Evolutionary conservation across 2,888 invertebrate genomes (phyloP), one percentile per base, ranked within the genome.

Genomic region (Suillia variegata): DNA sequence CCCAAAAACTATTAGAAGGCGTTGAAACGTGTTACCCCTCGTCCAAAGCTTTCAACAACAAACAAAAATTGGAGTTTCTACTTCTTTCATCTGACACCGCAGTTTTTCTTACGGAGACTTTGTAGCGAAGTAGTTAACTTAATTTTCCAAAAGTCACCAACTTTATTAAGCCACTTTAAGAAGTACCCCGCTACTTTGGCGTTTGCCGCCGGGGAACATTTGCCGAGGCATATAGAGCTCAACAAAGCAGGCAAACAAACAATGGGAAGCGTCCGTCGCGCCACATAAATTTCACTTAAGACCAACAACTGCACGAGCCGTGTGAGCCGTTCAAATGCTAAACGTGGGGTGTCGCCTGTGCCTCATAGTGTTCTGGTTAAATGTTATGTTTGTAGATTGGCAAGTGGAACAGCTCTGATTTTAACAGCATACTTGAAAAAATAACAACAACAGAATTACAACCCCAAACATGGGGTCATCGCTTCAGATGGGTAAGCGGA

Each of bases 1-100:
- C n/a, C n/a, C n/a, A n/a, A n/a, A n/a, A 69, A 72, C 72, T 74
- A 73, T 77, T 73, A 67, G 66, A 69, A 74, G 78, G 79, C 77
- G 78, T 78, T 76, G 78, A 78, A 77, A 78, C 78, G 75, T 75
- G 70, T 77, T 75, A 75, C 77, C 78, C 78, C 70, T 67, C 63
- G 49, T 8, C 5, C 45, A 69, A 71, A 72, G 71, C 70, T 76
- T 76, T 73, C 74, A 76, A 75, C 67, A 68, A 73, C 76, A 76
- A 76, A n/a, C n/a, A n/a, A 74, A 74, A 70, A 66, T 68, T 69
- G 57, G 56, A 67, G 68, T 70, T 75, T 75, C 74, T 74, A 71
- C 68, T 65, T 65, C 62, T 67, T 61, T 61, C 58, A 62, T 52
- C 59, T 21, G 56, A 12, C 15, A 3, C n/a, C 15, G 22, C 22